Base-by-base conservation (phyloP, 2,797 vertebrate genomes). In the Fundulus diaphanus region DNA sequence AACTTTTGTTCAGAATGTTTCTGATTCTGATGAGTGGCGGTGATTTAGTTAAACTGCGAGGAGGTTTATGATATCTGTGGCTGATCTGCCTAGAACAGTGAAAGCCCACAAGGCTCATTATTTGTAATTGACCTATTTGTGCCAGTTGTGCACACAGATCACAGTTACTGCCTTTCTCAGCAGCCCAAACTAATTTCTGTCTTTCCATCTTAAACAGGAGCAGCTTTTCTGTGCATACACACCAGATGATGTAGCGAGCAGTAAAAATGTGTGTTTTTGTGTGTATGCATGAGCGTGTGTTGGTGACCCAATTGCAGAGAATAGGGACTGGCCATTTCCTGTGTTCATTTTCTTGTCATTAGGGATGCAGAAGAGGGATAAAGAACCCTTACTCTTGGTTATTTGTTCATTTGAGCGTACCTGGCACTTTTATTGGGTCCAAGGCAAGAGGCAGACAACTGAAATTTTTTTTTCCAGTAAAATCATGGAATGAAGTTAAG, bases 271-370 rank as follows among this genome's bases (percentile, higher is more conserved):
- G 82, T 74, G 78, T 81, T 35, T 81, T 72, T 80, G 80, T 80
- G 76, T 65, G 82, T 51, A 35, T 69, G 51, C 56, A 40, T 76
- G 57, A 72, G 76, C 56, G 57, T 84, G 83, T 85, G 85, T 84
- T 13, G 46, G 73, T 89, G 92, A 90, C 90, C 93, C 92, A 90
- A 90, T 93, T 93, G 87, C 88, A 71, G 81, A 80, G 85, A 86
- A 77, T 70, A 52, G 70, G 74, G 82, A 73, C 85, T 75, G 83
- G 79, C 76, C 51, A 66, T 87, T 92, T 93, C 92, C 93, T 88
- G 81, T 92, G 90, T 95, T 91, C 93, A 92, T 93, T 92, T 90
- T 92, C 90, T 82, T 86, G 84, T 85, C 89, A 92, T 88, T 91
- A 85, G 82, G 72, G n/a, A 79, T 74, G 76, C 83, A 79, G 77